phyloP scores from a whole-genome alignment of 2,888 invertebrate species.

The Drosophila algonquin region DNA sequence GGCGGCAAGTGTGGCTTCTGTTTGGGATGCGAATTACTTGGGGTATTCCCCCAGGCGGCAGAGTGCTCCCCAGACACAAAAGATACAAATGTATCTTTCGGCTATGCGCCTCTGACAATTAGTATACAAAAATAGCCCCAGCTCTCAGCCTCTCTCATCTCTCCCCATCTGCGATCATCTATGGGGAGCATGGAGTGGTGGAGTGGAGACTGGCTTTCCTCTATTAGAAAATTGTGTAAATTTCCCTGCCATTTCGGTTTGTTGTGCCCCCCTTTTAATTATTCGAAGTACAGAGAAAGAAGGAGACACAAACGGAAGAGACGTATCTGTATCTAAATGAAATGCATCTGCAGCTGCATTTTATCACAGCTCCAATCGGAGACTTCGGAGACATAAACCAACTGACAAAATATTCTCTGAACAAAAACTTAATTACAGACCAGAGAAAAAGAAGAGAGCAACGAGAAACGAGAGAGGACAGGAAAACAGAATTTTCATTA shows the following conservation, averaged over 20 bases:
- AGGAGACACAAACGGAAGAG: neutral
- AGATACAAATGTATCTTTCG: slow-evolving; percentile 32
- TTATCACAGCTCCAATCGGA: slow-evolving; percentile 34
- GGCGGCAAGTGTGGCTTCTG: slow-evolving; percentile 44
- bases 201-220: neutral
- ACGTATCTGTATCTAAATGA: slow-evolving; percentile 27
- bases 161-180: neutral
- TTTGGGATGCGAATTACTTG: slow-evolving; percentile 31
- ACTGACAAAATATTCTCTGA: slow-evolving; percentile 41
- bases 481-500: neutral
- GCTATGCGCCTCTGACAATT: slow-evolving; percentile 37
- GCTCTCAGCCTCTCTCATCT: neutral
- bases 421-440: slow-evolving; percentile 34
- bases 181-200: neutral
- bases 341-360: slow-evolving; percentile 36
- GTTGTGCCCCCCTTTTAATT: slow-evolving; percentile 16
- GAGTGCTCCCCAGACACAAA: slow-evolving; percentile 33
- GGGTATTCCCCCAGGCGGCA: neutral
- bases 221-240: neutral
- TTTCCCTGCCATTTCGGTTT: neutral
- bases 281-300: slow-evolving; percentile 19
- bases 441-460: neutral
- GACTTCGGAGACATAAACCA: slow-evolving; percentile 19
- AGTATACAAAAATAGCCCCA: slow-evolving; percentile 32
- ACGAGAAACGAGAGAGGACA: neutral